Conservation (phyloP, 2,888 invertebrate species). For the Eupeodes latifasciatus region DNA sequence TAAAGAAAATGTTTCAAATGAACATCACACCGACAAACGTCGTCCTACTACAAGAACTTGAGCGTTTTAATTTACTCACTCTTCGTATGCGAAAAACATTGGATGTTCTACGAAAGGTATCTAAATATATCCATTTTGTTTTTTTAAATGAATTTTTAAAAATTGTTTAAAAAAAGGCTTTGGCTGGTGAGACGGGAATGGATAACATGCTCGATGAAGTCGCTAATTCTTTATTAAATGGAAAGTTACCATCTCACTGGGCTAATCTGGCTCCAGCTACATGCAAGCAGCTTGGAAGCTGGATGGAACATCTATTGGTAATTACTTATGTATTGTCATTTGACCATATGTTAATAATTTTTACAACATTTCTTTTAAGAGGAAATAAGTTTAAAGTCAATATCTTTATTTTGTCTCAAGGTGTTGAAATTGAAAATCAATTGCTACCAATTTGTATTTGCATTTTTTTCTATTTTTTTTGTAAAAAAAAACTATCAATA, state of each 20-base stretch:
- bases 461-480: too few species aligned
- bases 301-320: slow-evolving; percentile 93
- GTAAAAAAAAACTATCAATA: too few species aligned
- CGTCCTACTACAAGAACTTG: slow-evolving; percentile 94
- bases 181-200: slow-evolving; percentile 97
- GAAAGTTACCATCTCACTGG: slow-evolving; percentile 93
- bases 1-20: slow-evolving; percentile 91
- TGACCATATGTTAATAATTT: too few species aligned
- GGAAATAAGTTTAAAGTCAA: too few species aligned
- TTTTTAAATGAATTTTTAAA: too few species aligned
- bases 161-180: slow-evolving; percentile 85
- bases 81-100: slow-evolving; percentile 89
- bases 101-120: slow-evolving; percentile 88
- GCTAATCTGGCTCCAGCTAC: slow-evolving; percentile 92
- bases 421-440: too few species aligned
- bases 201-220: slow-evolving; percentile 93
- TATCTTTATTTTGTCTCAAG: too few species aligned
- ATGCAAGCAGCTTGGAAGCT: slow-evolving; percentile 92
- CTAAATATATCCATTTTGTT: too few species aligned
- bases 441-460: too few species aligned
- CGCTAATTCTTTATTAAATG: slow-evolving; percentile 92
- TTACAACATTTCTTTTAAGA: too few species aligned
- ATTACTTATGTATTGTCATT: not conserved
- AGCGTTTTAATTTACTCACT: slow-evolving; percentile 93
- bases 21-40: slow-evolving; percentile 93